Evolutionary conservation across 2,888 invertebrate genomes (phyloP).

Genomic region (Netelia virgata): DNA sequence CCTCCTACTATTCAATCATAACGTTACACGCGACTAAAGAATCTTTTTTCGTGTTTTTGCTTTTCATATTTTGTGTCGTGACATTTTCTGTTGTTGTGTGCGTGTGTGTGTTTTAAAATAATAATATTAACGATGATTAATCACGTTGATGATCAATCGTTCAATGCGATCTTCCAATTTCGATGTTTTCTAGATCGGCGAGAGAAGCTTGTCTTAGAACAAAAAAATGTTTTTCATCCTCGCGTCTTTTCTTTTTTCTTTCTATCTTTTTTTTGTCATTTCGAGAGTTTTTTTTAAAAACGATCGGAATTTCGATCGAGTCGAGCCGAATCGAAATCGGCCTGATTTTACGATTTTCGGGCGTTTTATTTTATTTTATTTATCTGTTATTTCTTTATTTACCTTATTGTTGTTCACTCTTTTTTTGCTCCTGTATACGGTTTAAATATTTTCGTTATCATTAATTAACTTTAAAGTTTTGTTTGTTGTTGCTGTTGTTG

Average conservation of each 20-base stretch:
- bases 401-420: conserved; percentile 37
- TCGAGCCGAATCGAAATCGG: conserved; percentile 36
- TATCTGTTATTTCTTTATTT: conserved; percentile 29
- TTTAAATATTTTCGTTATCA: conserved; percentile 60
- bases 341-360: conserved; percentile 40
- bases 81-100: neutral
- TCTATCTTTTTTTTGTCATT: conserved; percentile 7
- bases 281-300: conserved; percentile 24
- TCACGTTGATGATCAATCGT: too few species aligned
- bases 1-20: conserved; percentile 13
- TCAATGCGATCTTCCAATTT: conserved; percentile 34
- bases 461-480: conserved; percentile 62
- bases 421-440: conserved; percentile 62
- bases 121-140: conserved; percentile 29
- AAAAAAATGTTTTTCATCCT: neutral
- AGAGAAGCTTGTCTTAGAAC: conserved; percentile 10
- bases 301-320: conserved; percentile 38
- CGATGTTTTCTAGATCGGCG: conserved; percentile 34
- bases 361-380: conserved; percentile 16
- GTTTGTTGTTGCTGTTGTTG: neutral
- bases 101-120: too few species aligned
- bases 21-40: conserved; percentile 28
- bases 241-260: neutral
- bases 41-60: conserved; percentile 11
- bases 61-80: neutral